phyloP scores from a whole-genome alignment of 2,888 invertebrate species.

The Drosophila heteroneura region DNA sequence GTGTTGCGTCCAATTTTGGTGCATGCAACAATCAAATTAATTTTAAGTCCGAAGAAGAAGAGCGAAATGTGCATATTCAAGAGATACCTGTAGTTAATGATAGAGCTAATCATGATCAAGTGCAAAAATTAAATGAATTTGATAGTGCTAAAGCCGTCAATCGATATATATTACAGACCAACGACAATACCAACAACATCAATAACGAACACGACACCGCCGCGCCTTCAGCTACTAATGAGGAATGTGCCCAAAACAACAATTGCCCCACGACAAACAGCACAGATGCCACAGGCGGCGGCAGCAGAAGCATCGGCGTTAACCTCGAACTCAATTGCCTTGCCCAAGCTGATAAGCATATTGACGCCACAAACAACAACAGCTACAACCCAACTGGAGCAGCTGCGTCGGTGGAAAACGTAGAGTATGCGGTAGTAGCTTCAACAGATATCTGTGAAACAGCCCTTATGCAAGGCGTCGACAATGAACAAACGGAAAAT shows the following conservation, averaged over 20 bases:
- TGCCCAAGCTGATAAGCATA: constrained; percentile 69
- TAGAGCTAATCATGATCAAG: constrained; percentile 48
- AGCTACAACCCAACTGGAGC: constrained; percentile 29
- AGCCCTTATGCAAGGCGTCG: constrained; percentile 8
- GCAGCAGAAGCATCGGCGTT: constrained; percentile 24
- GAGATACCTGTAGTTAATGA: constrained; percentile 51
- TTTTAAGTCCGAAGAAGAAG: constrained; percentile 44
- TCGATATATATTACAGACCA: constrained; percentile 74
- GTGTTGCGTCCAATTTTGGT: constrained; percentile 7
- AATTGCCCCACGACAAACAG: constrained; percentile 25
- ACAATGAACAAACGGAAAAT: constrained; percentile 83
- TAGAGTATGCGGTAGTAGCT: constrained; percentile 42
- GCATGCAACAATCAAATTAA: constrained; percentile 41
- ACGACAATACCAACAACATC: constrained; percentile 61
- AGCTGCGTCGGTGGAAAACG: constrained; percentile 40
- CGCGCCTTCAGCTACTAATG: constrained; percentile 57
- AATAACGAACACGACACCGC: constrained; percentile 45
- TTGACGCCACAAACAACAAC: constrained; percentile 37
- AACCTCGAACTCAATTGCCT: constrained; percentile 29
- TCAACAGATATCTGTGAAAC: constrained; percentile 18
- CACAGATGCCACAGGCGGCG: constrained; percentile 20
- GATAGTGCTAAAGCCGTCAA: constrained; percentile 60
- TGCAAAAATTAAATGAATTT: constrained; percentile 44
- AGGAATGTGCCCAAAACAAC: constrained; percentile 33
- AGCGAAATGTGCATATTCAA: constrained; percentile 20